Base-by-base conservation (phyloP, 2,797 vertebrate species). In the Alauda arvensis region DNA sequence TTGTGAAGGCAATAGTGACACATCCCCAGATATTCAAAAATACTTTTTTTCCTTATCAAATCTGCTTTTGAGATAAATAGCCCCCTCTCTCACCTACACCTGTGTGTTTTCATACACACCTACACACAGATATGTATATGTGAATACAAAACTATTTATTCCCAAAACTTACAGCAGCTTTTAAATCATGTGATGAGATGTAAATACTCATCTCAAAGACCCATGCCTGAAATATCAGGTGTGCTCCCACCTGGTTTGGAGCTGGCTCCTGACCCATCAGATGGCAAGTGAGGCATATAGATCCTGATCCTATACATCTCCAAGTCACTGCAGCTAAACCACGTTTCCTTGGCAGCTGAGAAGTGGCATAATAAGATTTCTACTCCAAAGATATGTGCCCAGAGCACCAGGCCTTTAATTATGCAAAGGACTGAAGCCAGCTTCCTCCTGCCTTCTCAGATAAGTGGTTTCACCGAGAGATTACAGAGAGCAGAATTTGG, bases 391-490 rank as follows among this genome's bases (percentile, higher is more conserved):
- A 33, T 85, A 70, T 2, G 0, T 87, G 81, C 77, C 56, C 81
- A 69, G 72, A 91, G 52, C 52, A 91, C 56, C 29, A 69, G 87
- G 21, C 52, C 77, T 87, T 85, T 89, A 78, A 85, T 92, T 94
- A 92, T 76, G 63, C 67, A 57, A 56, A 72, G 77, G 76, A 76
- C 60, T 19, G 34, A 55, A 94, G 93, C 83, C 87, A 85, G 85
- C 89, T 93, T 91, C 89, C 79, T 90, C 63, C 77, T 91, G 87
- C 63, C 49, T 93, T 86, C 42, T 63, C 75, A 78, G 88, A 93
- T 86, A 93, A 91, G 55, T 51, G 66, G 71, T 90, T 91, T 86
- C 88, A 65, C 63, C 0, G 0, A 89, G 88, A 88, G 77, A 94
- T 93, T 83, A 85, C 72, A 87, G 84, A 0, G 0, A 85, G 63